Evolutionary conservation across 2,113 vertebrate species (phyloP), one percentile per base, ranked within the genome.

Genomic region (Bubalus kerabau): DNA sequence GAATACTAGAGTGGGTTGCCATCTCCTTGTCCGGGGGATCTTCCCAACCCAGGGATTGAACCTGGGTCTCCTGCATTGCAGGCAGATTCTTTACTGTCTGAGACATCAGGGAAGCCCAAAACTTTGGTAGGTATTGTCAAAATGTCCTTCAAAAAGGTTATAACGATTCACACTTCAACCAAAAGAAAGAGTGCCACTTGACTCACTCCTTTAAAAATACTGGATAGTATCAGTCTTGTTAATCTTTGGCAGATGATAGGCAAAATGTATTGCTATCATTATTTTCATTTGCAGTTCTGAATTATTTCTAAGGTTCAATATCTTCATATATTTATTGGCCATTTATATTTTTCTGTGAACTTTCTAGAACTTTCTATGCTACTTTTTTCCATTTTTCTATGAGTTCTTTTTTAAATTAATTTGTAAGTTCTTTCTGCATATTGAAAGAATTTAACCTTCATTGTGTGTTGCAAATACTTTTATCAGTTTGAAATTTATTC

Each of bases 351-450:
- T 80, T 85, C 46, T 94, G 17, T 89, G 67, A 81, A 87, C 59
- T 95, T 78, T 91, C 43, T 71, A 9, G 67, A 81, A 90, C 59
- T 96, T 80, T 84, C 30, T 85, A 7, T 90, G 46, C 50, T 92
- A 80, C 5, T 76, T 40, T 96, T 78, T 82, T 71, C 62, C 30
- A 59, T 76, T 90, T 94, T 32, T 14, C 52, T 74, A 3, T 88
- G 46, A 60, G 48, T 78, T 90, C 40, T 91, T 88, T 96, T 81
- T 71, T 48, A 67, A 94, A 89, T 54, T 50, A 93, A 94, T 89
- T 95, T 91, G 4, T 50, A 84, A 48, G 26, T 59, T 80, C 28
- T 92, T 30, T 86, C 82, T 94, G 46, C 50, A 78, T 76, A 32
- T 78, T 67, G 84, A 90, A 82, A 15, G 78, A 96, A n/a, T 56